Evolutionary conservation across 2,888 invertebrate genomes (phyloP), one percentile per base, ranked within the genome.

Genomic region (Drosophila macrospina): DNA sequence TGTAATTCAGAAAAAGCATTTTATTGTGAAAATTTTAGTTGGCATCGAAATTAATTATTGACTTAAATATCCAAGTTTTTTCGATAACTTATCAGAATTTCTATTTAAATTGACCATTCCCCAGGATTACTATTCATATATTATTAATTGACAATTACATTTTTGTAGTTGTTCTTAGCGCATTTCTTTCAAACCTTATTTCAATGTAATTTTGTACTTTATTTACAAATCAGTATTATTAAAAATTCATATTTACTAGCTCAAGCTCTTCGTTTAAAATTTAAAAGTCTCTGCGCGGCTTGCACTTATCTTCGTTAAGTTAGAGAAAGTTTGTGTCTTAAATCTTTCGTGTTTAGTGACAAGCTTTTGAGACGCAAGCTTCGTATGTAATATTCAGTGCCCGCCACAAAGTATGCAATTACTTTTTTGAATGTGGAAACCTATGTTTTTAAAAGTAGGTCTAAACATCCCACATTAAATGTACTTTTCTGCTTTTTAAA

Each of bases 271-370:
- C 5, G 8, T 24, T 34, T 0, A 20, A 37, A 8, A 1, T 4
- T 11, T 6, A 5, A 15, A 52, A 73, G 74, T 74, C 68, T 54
- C 34, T 16, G 37, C 30, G 6, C 10, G 16, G 37, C 28, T 70
- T 10, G 1, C 42, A 0, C 1, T 15, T 20, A 2, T 20, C 1
- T 20, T 81, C 74, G 72, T 71, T 64, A 39, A 67, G 54, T 30
- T 20, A 6, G 2, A 20, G 6, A 28, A 41, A 69, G 86, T 88
- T 86, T 41, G 86, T 80, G 86, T 86, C 84, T 80, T 56, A 69
- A 66, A 69, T 88, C 80, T 69, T 81, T 86, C 74, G 73, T 69
- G 73, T 69, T 81, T 36, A 32, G 45, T 11, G 5, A 20, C 4
- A 5, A 36, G 37, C 15, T 51, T 47, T 54, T 20, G 24, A 11